Percentiles rank a stretch among this genome's conserved stretches.
These are phyloP conservation scores for Xiphophorus couchianus DNA, from an alignment of 2,113 vertebrate genomes.

Conservation along the genomic window DNA sequence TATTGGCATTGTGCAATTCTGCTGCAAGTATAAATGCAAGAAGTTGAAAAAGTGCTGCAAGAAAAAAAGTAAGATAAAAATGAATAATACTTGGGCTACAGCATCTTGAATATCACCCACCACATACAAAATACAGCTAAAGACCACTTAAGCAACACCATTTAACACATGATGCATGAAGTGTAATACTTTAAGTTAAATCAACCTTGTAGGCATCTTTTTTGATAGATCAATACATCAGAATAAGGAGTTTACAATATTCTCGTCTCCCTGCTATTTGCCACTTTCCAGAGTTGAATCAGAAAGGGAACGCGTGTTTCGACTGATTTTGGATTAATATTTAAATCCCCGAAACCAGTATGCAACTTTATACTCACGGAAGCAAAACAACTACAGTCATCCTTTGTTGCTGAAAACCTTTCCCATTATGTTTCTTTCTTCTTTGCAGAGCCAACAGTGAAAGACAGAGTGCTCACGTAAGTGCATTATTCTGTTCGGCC, in stretches of 20 bases:
- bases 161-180: background rate
- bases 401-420: background rate
- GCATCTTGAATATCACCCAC: background rate
- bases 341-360: too few species aligned
- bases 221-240: too few species aligned
- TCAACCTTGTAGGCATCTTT: background rate
- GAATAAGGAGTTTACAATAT: background rate
- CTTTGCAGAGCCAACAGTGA: constrained; percentile 64
- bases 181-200: background rate
- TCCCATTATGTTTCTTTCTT: background rate
- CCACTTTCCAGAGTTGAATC: too few species aligned
- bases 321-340: background rate
- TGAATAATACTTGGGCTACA: background rate
- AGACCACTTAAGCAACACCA: background rate
- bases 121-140: background rate
- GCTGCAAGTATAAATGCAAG: constrained; percentile 72
- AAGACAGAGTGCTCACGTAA: constrained; percentile 75
- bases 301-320: too few species aligned
- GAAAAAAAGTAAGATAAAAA: constrained; percentile 66
- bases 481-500: constrained; percentile 23
- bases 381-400: background rate
- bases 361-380: background rate
- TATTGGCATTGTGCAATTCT: constrained; percentile 68
- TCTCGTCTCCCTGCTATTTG: background rate
- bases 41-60: constrained; percentile 65